A percentile compares a stretch with the other conserved stretches of the same genome.
Evolutionary conservation across 2,113 vertebrate species (phyloP).

Genomic region (Barnardius zonarius): DNA sequence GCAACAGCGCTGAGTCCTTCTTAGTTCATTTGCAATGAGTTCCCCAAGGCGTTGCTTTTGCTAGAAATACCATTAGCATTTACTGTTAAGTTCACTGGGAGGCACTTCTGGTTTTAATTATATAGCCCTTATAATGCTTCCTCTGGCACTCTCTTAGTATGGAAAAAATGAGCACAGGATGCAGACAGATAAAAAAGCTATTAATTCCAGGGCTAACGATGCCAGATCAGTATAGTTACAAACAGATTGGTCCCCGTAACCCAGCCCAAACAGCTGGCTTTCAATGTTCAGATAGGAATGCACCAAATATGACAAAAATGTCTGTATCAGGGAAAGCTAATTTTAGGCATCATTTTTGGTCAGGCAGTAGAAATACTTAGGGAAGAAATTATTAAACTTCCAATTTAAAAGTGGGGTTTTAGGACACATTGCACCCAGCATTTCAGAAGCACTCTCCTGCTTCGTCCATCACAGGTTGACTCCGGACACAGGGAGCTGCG

Average conservation of each 20-base stretch:
- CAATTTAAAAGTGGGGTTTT: neutral
- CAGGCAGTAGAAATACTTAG: neutral
- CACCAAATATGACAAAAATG: conserved; percentile 54
- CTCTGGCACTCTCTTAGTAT: neutral
- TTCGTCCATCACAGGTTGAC: rapidly evolving
- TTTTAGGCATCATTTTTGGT: conserved; percentile 6
- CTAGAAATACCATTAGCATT: conserved; percentile 31
- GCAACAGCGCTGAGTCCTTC: neutral
- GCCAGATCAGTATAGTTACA: neutral
- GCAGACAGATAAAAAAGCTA: conserved; percentile 38
- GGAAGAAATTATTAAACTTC: neutral
- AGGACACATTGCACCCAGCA: rapidly evolving
- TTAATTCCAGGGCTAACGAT: conserved; percentile 12
- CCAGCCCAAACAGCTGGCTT: conserved; percentile 25
- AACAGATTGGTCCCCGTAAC: neutral
- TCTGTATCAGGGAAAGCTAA: conserved; percentile 40
- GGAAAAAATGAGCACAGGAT: conserved; percentile 46
- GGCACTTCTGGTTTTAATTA: conserved; percentile 57
- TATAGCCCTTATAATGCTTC: conserved; percentile 10
- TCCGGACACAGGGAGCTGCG: rapidly evolving
- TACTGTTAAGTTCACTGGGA: conserved; percentile 43
- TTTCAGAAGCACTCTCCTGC: rapidly evolving
- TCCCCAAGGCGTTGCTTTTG: neutral
- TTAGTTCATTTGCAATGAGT: neutral
- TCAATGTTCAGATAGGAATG: neutral